Evolutionary conservation across 2,113 vertebrate genomes (phyloP).

Genomic region (Peromyscus leucopus): DNA sequence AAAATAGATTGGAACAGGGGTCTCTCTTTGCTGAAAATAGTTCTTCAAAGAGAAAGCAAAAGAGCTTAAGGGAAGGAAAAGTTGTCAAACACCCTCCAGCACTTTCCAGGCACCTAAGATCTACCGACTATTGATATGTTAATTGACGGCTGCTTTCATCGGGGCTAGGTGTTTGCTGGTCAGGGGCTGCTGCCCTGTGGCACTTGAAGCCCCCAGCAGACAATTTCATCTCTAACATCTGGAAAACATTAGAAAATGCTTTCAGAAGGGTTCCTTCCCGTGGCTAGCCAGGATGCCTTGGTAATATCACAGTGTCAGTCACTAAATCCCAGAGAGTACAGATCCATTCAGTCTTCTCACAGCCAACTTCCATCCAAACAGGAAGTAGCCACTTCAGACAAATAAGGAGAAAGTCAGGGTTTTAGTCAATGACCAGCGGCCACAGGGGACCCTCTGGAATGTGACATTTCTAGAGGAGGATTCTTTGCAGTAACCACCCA

Average conservation of each 20-base stretch:
- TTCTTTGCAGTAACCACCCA: background rate
- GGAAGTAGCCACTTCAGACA: background rate
- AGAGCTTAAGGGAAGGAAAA: slow-evolving; percentile 79
- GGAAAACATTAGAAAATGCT: slow-evolving; percentile 53
- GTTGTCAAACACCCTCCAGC: slow-evolving; percentile 80
- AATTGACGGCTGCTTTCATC: slow-evolving; percentile 78
- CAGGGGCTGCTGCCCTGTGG: slow-evolving; percentile 60
- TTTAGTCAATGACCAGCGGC: slow-evolving; percentile 23
- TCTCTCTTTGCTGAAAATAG: slow-evolving; percentile 82
- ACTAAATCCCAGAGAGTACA: background rate
- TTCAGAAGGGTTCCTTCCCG: slow-evolving; percentile 34
- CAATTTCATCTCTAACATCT: slow-evolving; percentile 64
- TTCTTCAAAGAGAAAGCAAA: slow-evolving; percentile 81
- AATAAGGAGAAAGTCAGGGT: slow-evolving; percentile 5
- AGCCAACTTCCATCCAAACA: background rate
- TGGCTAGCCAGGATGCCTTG: background rate
- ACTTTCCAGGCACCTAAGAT: slow-evolving; percentile 77
- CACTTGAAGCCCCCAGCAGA: slow-evolving; percentile 61
- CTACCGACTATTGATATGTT: slow-evolving; percentile 77
- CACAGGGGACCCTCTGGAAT: background rate
- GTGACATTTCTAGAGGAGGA: slow-evolving; percentile 8
- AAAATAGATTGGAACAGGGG: slow-evolving; percentile 80
- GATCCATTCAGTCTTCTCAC: background rate
- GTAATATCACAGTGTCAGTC: background rate
- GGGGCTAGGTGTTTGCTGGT: slow-evolving; percentile 68